Base-by-base conservation (phyloP, 2,888 invertebrate species). In the Limnephilus marmoratus region DNA sequence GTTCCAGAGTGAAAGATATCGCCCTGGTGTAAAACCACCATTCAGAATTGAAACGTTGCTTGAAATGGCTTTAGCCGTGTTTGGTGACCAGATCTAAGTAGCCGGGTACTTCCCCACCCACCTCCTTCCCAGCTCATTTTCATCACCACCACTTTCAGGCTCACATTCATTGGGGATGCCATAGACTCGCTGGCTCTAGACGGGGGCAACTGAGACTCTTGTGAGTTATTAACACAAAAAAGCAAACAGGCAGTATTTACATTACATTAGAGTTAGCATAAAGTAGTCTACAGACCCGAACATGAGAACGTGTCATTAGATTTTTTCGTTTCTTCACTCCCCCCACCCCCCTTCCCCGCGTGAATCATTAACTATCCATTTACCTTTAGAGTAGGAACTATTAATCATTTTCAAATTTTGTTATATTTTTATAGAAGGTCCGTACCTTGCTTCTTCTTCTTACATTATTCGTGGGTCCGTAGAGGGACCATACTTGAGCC, bases 401-500 rank as follows among this genome's bases (percentile, higher is more conserved):
- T 91, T 91, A 91, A 91, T 91, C 91, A 91, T 91, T 91, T 91
- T 91, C 41, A 91, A 85, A 86, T 91, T 91, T 86, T 41, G 91
- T 91, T 86, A 91, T 91, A 91, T 91, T 91, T 91, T 91, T 91
- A 91, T 91, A 81, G 86, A 91, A 31, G 86, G 41, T 86, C 29
- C 53, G n/a, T 53, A 31, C 53, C 53, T 53, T 53, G 45, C 29
- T 31, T 31, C 83, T 34, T 87, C 29, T 31, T 31, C 83, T 34
- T 87, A 29, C 31, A 68, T 87, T 68, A 53, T 87, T 49, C 34
- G 53, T 87, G 11, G 49, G 29, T 15, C 31, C 15, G 31, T 85
- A n/a, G 49, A 18, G 53, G 49, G 34, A 87, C 87, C 29, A 68
- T 15, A 29, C 13, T 34, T 85, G n/a, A 85, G n/a, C 18, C 13